Conservation (phyloP, 1,140 invertebrate genomes). For the Brachionus sp. region DNA sequence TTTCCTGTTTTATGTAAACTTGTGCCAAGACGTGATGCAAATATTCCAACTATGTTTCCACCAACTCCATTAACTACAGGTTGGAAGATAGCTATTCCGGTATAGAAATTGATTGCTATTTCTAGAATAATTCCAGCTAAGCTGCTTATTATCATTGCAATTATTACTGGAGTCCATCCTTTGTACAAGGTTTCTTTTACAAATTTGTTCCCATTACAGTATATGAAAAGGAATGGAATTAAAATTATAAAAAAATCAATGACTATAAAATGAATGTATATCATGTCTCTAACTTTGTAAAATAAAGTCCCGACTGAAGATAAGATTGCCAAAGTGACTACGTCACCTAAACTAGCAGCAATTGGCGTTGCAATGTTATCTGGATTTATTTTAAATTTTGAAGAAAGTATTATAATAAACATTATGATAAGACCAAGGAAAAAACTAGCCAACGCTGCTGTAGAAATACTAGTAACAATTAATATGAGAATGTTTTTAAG, state of each 20-base stretch:
- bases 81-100: slow-evolving; percentile 59
- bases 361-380: slow-evolving; percentile 96
- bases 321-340: slow-evolving; percentile 79
- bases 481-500: slow-evolving; percentile 76
- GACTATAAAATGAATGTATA: slow-evolving; percentile 17
- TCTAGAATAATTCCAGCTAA: slow-evolving; percentile 58
- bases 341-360: slow-evolving; percentile 86
- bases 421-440: slow-evolving; percentile 72
- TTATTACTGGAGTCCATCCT: slow-evolving; percentile 61
- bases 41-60: slow-evolving; percentile 86
- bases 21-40: slow-evolving; percentile 84
- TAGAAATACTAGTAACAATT: slow-evolving; percentile 81
- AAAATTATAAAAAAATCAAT: slow-evolving; percentile 46
- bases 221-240: slow-evolving; percentile 58
- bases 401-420: slow-evolving; percentile 61
- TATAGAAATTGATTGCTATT: slow-evolving; percentile 53
- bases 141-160: slow-evolving; percentile 61
- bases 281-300: background rate
- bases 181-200: slow-evolving; percentile 58
- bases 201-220: slow-evolving; percentile 58
- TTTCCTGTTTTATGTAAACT: slow-evolving; percentile 60
- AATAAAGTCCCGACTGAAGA: slow-evolving; percentile 60
- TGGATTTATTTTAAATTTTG: slow-evolving; percentile 78
- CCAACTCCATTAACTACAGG: slow-evolving; percentile 69
- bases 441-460: slow-evolving; percentile 84